These are phyloP conservation scores for Pegoplata infirma DNA, from an alignment of 2,888 invertebrate species.

Conservation along the genomic window DNA sequence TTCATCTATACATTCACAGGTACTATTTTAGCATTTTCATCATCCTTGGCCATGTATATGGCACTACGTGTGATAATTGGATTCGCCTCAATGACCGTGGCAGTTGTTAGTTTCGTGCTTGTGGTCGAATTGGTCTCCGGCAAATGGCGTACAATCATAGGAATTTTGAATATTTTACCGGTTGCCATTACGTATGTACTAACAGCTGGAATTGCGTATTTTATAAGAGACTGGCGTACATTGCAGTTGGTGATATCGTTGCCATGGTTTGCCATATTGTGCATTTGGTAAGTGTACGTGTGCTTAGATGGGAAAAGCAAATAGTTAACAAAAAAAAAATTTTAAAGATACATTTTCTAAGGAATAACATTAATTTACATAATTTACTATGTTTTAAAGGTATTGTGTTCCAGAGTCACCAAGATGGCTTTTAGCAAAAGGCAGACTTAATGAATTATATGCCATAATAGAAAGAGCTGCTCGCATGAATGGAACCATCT, in stretches of 20 bases:
- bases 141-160: slow-evolving; percentile 82
- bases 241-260: slow-evolving; percentile 80
- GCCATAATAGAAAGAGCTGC: slow-evolving; percentile 83
- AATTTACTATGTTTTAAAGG: slow-evolving; percentile 78
- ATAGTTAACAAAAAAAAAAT: no score
- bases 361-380: not conserved
- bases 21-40: slow-evolving; percentile 80
- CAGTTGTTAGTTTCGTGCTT: slow-evolving; percentile 84
- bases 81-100: slow-evolving; percentile 81
- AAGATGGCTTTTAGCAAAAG: slow-evolving; percentile 86
- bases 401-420: slow-evolving; percentile 88
- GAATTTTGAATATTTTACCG: slow-evolving; percentile 82
- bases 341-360: not conserved
- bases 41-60: slow-evolving; percentile 81
- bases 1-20: no score
- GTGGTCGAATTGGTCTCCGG: slow-evolving; percentile 83
- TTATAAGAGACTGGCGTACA: slow-evolving; percentile 81
- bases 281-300: slow-evolving; percentile 80
- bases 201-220: slow-evolving; percentile 81
- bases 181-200: slow-evolving; percentile 81
- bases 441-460: slow-evolving; percentile 83
- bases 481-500: slow-evolving; percentile 81
- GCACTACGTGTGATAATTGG: slow-evolving; percentile 80
- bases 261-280: slow-evolving; percentile 80
- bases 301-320: no score